Base-by-base conservation (phyloP, 2,888 invertebrate species). In the Acleris cristana region DNA sequence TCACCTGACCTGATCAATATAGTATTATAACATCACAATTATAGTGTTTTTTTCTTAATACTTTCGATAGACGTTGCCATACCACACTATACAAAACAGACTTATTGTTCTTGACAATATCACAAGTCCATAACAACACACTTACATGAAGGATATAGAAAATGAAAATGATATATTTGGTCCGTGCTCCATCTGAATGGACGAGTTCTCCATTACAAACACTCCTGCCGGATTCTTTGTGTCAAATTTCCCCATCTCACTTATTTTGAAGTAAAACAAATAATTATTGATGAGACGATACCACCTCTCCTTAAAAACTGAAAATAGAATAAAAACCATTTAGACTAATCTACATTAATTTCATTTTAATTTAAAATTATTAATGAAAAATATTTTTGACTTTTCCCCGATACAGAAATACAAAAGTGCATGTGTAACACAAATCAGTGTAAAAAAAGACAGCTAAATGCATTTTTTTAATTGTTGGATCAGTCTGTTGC, bases 221-320 rank as follows among this genome's bases (percentile, higher is more conserved):
- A 96, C 94, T 55, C 96, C 96, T 45, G 95, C 93, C 19, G 96
- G 96, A 81, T 95, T 92, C 77, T 93, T 94, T 21, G 90, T 92
- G 73, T 95, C 94, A 77, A 95, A 94, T 76, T 94, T 94, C 40
- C 95, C 95, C 82, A 94, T 85, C 75, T 93, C 94, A 84, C 94
- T 96, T 71, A 96, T 93, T 82, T 96, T 95, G 85, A 95, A 96
- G 84, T 96, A 96, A 87, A 96, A 97, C 60, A 97, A 86, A 77
- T 96, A 93, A 85, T 97, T 97, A 75, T 94, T 94, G 72, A 95
- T 94, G 65, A 97, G 85, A 78, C 96, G 95, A 86, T 96, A 97
- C 94, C 95, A 96, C 81, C 96, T 93, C 82, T 96, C 96, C 85
- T 96, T 96, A 81, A 95, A 96, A 56, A 94, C 95, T 96, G 89